phyloP scores from a whole-genome alignment of 2,113 vertebrate genomes.

The Phalacrocorax brasilianus region DNA sequence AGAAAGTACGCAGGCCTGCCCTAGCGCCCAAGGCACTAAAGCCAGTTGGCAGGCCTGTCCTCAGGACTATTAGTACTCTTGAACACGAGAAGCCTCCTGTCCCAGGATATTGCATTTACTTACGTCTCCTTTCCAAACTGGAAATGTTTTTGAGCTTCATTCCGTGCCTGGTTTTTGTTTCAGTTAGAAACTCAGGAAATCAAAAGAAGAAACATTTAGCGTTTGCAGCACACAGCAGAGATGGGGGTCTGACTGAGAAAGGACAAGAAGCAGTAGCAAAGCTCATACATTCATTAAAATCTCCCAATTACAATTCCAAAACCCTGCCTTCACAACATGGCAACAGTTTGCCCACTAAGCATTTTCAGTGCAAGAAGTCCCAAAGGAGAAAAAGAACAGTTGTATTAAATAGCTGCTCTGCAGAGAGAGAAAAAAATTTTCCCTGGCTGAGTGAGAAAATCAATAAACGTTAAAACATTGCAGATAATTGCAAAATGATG shows the following conservation, averaged over 20 bases:
- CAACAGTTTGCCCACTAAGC: background rate
- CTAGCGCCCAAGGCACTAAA: background rate
- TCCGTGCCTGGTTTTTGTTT: background rate
- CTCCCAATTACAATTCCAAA: background rate
- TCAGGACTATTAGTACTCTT: background rate
- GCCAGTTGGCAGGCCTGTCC: background rate
- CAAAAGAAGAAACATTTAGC: background rate
- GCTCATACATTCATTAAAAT: background rate
- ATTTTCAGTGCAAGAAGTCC: background rate
- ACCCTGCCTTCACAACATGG: background rate
- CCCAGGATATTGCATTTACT: slow-evolving; percentile 3
- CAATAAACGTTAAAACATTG: background rate
- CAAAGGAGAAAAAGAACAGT: background rate
- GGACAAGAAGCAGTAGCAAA: background rate
- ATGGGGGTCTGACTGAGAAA: background rate
- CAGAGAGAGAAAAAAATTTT: background rate
- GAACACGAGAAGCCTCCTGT: background rate
- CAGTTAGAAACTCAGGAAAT: slow-evolving; percentile 24
- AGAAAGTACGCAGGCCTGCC: background rate
- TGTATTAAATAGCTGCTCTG: background rate
- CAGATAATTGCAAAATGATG: slow-evolving; percentile 21
- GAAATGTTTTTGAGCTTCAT: background rate
- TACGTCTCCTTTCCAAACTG: background rate
- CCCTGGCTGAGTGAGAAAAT: slow-evolving; percentile 13
- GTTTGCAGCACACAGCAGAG: background rate